A percentile compares a stretch with the other conserved stretches of the same genome.
Evolutionary conservation across 2,888 invertebrate species (phyloP).

Genomic region (Andrena trimmerana): DNA sequence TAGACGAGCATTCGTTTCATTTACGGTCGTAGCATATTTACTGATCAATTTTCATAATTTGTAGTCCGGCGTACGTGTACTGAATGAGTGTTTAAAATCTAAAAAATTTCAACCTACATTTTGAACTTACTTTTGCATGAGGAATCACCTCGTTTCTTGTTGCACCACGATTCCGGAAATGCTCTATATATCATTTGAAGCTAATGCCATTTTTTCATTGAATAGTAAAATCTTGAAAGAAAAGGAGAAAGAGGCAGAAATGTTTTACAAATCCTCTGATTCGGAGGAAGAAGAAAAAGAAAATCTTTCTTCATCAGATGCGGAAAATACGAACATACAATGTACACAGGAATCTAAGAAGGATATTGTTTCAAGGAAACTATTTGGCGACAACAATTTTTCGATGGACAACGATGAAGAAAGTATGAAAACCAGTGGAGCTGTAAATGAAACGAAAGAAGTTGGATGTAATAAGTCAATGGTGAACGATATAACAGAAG

Average conservation of each 20-base stretch:
- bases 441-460: conserved; percentile 2
- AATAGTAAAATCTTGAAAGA: conserved; percentile 89
- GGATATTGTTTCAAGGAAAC: conserved; percentile 41
- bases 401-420: not conserved
- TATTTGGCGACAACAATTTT: conserved; percentile 28
- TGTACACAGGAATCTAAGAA: conserved; percentile 9
- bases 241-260: conserved; percentile 90
- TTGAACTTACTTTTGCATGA: too few relatives aligned
- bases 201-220: conserved; percentile 36
- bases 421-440: not conserved
- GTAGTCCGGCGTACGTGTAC: too few relatives aligned
- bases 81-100: too few relatives aligned
- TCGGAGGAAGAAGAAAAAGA: conserved; percentile 83
- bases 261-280: conserved; percentile 91
- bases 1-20: not conserved
- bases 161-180: too few relatives aligned
- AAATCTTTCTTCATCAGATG: not conserved
- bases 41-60: too few relatives aligned
- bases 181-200: conserved; percentile 7
- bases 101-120: too few relatives aligned
- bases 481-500: not conserved
- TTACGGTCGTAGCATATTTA: too few relatives aligned
- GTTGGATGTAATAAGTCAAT: not conserved
- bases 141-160: too few relatives aligned
- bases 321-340: conserved; percentile 4